Base-by-base conservation (phyloP, 2,888 invertebrate genomes). In the Cremastobaeus sp. region DNA sequence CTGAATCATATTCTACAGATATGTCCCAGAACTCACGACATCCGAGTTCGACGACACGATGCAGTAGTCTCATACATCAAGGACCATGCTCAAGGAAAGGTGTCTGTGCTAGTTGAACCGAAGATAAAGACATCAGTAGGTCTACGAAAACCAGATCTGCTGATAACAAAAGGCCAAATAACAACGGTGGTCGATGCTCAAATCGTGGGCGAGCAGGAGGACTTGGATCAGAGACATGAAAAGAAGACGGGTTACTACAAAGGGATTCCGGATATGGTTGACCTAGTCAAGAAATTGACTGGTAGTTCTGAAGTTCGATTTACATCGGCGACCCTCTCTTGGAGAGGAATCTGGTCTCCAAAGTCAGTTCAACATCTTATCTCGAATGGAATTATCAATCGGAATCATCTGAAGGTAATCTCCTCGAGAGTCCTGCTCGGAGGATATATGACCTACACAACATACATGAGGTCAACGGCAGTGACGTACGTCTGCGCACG, bases 21-120 rank as follows among this genome's bases (percentile, higher is more conserved):
- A 20, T 86, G 85, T 70, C 65, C 66, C 12, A 34, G 83, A 14
- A 86, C 85, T 0, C 85, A 87, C 60, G 82, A 81, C 76, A 82
- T 79, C n/a, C 66, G 84, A 3, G 75, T 86, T 0, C 28, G 76
- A 18, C 76, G 86, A 8, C 86, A 88, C 30, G 75, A 85, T 6
- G 82, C 79, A 1, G 64, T 82, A 3, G 73, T 70, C 4, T 32
- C 65, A 5, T 71, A 71, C 12, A 43, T 73, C 1, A 14, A 1
- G 2, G 43, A 41, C 3, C 17, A 15, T 21, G 32, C 20, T 1
- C 35, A 9, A n/a, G 20, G 12, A 3, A 4, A 1, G 1, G 2
- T 11, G n/a, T 1, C 1, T 14, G 34, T 34, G 80, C 68, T 72
- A 8, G 15, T 65, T 65, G 84, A 86, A 60, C 79, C 80, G 0